Evolutionary conservation across 1,140 invertebrate genomes (phyloP).

Genomic region (Trichogramma pretiosum): DNA sequence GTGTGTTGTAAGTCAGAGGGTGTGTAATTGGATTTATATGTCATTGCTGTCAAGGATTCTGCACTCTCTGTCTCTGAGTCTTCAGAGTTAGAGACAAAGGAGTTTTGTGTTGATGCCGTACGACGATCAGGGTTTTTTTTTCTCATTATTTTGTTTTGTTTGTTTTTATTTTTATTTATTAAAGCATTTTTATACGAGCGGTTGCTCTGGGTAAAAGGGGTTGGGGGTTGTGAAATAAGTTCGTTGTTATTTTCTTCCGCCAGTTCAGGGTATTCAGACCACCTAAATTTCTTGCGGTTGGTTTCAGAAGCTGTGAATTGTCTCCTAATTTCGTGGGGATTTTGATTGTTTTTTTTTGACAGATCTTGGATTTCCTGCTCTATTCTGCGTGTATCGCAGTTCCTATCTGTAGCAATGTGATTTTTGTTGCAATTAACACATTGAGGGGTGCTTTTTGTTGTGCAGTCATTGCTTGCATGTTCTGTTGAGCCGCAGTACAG

Average conservation of each 20-base stretch:
- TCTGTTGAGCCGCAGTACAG: background rate
- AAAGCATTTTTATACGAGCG: background rate
- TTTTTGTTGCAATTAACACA: background rate
- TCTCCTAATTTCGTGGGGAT: background rate
- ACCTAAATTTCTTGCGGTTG: background rate
- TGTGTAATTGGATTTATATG: no score
- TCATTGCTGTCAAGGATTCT: no score
- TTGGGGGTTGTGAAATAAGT: background rate
- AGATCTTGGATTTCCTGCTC: no score
- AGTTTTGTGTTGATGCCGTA: background rate
- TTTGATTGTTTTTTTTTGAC: background rate
- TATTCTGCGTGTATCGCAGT: background rate
- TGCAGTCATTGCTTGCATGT: background rate
- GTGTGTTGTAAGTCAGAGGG: no score
- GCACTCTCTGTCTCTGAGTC: no score
- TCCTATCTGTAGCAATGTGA: background rate
- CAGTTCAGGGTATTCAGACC: background rate
- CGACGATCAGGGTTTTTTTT: background rate
- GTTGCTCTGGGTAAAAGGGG: background rate
- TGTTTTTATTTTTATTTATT: background rate
- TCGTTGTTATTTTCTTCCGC: no score
- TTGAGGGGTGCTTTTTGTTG: background rate
- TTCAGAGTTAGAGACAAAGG: background rate
- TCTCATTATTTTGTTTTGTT: background rate
- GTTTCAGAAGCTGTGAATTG: background rate